Conservation (phyloP, 2,113 vertebrate genomes). For the Ardeotis arabs region DNA sequence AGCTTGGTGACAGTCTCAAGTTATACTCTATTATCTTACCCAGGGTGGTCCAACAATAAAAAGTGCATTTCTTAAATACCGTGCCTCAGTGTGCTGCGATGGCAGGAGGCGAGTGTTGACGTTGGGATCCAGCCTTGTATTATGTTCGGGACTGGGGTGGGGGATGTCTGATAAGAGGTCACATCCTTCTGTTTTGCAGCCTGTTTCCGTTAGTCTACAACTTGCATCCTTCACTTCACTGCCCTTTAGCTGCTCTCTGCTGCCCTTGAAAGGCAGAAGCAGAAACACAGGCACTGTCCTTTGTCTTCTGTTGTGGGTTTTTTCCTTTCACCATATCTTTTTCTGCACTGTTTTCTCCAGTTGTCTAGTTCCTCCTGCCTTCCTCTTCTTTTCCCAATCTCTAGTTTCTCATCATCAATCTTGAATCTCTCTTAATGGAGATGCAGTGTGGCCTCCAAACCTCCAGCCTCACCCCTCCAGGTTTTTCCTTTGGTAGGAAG, state of each 20-base stretch:
- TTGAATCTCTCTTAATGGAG: background rate
- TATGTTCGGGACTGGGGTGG: background rate
- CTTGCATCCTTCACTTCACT: background rate
- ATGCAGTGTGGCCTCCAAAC: background rate
- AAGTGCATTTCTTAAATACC: background rate
- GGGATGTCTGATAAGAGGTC: background rate
- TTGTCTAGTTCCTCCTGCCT: background rate
- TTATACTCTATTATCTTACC: background rate
- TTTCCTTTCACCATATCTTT: background rate
- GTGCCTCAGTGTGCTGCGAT: accelerated
- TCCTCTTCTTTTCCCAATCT: background rate
- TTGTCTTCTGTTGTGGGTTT: background rate
- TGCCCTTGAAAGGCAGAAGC: background rate
- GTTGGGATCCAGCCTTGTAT: background rate
- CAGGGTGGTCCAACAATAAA: background rate
- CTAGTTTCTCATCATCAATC: background rate
- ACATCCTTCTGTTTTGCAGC: background rate
- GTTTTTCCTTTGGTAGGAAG: background rate
- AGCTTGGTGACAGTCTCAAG: background rate
- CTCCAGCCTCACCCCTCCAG: background rate
- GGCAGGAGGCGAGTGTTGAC: background rate
- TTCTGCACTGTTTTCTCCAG: background rate
- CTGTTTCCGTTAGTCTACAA: background rate
- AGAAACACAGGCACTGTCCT: background rate
- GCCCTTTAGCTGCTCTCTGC: background rate